These are phyloP conservation scores for Leptoclinus maculatus DNA, from an alignment of 2,797 vertebrate genomes.

Conservation along the genomic window DNA sequence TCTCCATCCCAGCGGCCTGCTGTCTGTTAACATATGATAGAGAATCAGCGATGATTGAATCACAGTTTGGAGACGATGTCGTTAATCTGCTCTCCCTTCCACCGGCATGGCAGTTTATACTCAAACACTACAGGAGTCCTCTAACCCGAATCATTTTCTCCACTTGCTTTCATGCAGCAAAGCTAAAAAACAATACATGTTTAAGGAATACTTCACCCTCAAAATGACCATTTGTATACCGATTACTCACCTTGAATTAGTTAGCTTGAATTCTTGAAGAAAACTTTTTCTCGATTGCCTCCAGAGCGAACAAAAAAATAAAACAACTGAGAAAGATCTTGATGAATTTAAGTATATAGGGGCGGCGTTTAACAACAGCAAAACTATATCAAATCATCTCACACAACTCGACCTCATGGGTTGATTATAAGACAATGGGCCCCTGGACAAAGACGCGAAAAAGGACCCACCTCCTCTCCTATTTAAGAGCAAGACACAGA, in stretches of 20 bases:
- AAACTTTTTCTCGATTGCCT: neutral
- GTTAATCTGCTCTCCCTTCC: slow-evolving; percentile 20
- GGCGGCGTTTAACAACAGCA: neutral
- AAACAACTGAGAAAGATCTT: neutral
- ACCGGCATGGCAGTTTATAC: slow-evolving; percentile 32
- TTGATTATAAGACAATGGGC: too few species aligned
- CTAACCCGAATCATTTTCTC: neutral
- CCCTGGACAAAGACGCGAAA: too few species aligned
- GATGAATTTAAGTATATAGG: neutral
- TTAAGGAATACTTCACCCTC: neutral
- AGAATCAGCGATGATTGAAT: slow-evolving; percentile 10
- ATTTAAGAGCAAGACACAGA: too few species aligned
- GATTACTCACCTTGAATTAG: neutral
- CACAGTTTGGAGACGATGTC: neutral
- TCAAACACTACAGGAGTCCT: slow-evolving; percentile 3
- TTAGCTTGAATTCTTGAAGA: neutral
- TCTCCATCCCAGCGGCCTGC: neutral
- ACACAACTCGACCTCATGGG: neutral
- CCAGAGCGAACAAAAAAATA: neutral
- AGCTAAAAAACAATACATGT: neutral
- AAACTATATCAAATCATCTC: neutral
- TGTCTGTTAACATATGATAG: neutral
- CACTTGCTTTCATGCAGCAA: neutral
- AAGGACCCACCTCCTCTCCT: too few species aligned
- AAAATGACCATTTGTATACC: neutral